Conservation (phyloP, 2,113 vertebrate species). For the Lepidothrix coronata region DNA sequence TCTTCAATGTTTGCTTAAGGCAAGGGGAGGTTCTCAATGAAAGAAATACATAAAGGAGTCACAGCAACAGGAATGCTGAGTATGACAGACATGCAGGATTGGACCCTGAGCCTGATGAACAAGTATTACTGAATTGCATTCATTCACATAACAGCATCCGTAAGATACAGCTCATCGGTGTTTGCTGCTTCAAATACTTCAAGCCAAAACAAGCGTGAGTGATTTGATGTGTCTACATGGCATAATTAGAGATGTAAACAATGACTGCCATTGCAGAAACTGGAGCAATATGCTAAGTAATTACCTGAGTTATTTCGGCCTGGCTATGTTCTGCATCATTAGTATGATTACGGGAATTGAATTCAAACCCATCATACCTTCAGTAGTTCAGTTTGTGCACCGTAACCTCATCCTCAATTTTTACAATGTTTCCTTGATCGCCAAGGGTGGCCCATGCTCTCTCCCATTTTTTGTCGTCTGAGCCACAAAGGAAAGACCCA, state of each 20-base stretch:
- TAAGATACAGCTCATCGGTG: not conserved
- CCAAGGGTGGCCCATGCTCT: constrained; percentile 6
- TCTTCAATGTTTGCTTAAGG: not conserved
- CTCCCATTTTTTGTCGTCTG: not conserved
- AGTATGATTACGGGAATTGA: constrained; percentile 9
- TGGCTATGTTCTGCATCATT: constrained; percentile 29
- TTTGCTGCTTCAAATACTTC: constrained; percentile 16
- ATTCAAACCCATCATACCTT: constrained; percentile 25
- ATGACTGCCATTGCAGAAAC: constrained; percentile 14
- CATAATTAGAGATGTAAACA: constrained; percentile 40
- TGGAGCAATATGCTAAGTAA: constrained; percentile 51
- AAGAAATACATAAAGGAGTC: not conserved
- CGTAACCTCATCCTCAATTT: not conserved
- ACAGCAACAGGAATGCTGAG: not conserved
- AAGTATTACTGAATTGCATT: not conserved
- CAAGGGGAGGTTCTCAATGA: not conserved
- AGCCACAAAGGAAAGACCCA: not conserved
- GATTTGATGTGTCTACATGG: not conserved
- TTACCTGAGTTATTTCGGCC: constrained; percentile 55
- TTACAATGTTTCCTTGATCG: not conserved
- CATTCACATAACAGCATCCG: not conserved
- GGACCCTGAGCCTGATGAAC: not conserved
- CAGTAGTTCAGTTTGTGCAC: not conserved
- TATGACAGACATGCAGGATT: not conserved
- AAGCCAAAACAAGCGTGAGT: constrained; percentile 56